Evolutionary conservation across 2,113 vertebrate species (phyloP), one percentile per base, ranked within the genome.

Genomic region (Cryptotis parvus): DNA sequence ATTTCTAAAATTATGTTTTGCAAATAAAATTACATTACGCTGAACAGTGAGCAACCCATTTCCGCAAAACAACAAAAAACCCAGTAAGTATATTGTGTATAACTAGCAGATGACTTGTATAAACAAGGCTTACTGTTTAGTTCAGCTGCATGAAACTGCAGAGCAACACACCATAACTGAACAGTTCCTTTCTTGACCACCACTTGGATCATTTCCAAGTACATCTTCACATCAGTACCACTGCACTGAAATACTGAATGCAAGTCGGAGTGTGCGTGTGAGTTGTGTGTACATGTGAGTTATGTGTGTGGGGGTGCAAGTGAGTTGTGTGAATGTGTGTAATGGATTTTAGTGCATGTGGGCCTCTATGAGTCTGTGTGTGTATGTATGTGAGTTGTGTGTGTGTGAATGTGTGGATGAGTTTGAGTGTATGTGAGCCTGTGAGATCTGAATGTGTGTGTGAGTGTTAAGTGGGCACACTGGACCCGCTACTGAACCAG

Each of bases 181-280:
- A 61, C 55, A 77, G 37, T 74, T 72, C 52, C 33, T 49, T 91
- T 75, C 45, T 29, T 79, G 27, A 80, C 6, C 75, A 22, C 45
- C 31, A 90, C 6, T 12, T 84, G 73, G 52, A 15, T 86, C 63
- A 84, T 76, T 93, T 35, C 37, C 76, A 89, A 83, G 77, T 83
- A 58, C 18, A 24, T 16, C 79, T 94, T 87, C 31, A 68, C 14
- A 43, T 81, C 87, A 65, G 45, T 84, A 91, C 87, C 20, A 80
- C 41, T 78, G n/a, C 55, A 76, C 16, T 55, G 55, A 58, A 58
- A 24, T 20, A 9, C 22, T 24, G 52, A 2, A 24, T 58, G 55
- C 24, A 20, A 22, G 22, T 58, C 18, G 20, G 22, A 22, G 55
- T 6, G 22, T 58, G 55, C 24, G 55, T 58, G 45, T 49, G 45